Evolutionary conservation across 2,888 invertebrate species (phyloP), one percentile per base, ranked within the genome.

Genomic region (Cosmorhoe ocellata): DNA sequence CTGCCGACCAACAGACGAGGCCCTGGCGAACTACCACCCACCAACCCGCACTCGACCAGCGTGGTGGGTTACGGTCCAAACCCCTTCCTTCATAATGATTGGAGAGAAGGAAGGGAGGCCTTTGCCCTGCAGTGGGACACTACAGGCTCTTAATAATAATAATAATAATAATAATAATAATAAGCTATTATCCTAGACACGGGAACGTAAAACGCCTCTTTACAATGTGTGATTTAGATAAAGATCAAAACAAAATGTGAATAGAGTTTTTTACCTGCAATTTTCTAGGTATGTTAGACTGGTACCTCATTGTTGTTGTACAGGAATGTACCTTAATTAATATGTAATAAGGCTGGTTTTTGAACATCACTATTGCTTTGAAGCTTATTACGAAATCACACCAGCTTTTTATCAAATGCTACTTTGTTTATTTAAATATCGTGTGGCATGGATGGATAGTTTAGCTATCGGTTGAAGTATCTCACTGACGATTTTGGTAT

Each of bases 241-340:
- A 79, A 74, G 71, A 75, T 74, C 76, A 69, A 79, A 52, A 74
- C 75, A 69, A 79, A 74, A 73, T 72, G 75, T 74, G 74, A 75
- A 79, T 73, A 77, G 74, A 72, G 70, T 83, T 86, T 85, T 85
- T 83, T 85, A 86, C 85, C 84, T 85, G 80, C 76, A 75, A 74
- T 76, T 80, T 81, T 76, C 75, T 85, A 82, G 79, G 76, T 82
- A 76, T 70, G 69, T 74, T 73, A 74, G 73, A 78, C 64, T 73
- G 73, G 67, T 73, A 70, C 75, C 74, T 78, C 69, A 76, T 78
- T 79, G 78, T 81, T 84, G 80, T 59, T 56, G 57, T 56, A 59
- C 50, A 50, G 53, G 28, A 51, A 50, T 48, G 45, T 56, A 59
- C 51, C 48, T 52, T 58, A 51, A 50, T 51, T 56, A 51, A 30